A percentile compares a stretch with the other conserved stretches of the same genome.
These are phyloP conservation scores for Myotis planiceps DNA, from an alignment of 2,797 vertebrate species.

Conservation along the genomic window DNA sequence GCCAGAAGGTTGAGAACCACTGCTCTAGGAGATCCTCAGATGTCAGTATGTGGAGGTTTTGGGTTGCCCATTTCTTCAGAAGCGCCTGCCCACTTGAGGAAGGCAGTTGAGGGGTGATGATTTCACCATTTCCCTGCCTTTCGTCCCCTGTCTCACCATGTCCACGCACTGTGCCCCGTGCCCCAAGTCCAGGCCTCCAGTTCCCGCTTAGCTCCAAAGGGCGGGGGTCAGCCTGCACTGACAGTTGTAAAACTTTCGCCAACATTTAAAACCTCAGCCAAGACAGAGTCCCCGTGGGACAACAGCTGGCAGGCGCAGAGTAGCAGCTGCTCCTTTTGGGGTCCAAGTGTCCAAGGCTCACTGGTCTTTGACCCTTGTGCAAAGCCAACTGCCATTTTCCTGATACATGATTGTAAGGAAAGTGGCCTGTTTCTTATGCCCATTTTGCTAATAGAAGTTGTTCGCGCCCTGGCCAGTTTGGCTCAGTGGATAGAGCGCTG, in stretches of 20 bases:
- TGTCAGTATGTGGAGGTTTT: background rate
- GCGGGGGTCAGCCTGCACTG: background rate
- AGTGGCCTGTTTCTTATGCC: background rate
- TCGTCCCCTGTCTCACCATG: background rate
- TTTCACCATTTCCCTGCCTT: background rate
- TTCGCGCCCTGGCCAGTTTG: background rate
- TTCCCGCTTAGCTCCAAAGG: background rate
- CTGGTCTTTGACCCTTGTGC: background rate
- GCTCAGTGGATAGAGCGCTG: too few species aligned
- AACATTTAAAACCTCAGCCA: background rate
- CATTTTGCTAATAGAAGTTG: background rate
- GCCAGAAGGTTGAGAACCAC: too few species aligned
- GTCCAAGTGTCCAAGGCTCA: background rate
- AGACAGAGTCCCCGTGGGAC: background rate
- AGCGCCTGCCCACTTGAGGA: background rate
- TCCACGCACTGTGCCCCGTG: too few species aligned
- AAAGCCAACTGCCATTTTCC: background rate
- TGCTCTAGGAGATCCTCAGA: background rate
- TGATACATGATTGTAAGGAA: background rate
- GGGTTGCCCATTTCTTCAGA: background rate
- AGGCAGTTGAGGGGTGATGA: background rate
- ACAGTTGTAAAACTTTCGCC: background rate
- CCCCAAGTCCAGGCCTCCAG: background rate
- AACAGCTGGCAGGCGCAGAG: background rate
- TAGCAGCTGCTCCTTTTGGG: background rate